phyloP scores from a whole-genome alignment of 2,113 vertebrate genomes.

The Calonectris borealis region DNA sequence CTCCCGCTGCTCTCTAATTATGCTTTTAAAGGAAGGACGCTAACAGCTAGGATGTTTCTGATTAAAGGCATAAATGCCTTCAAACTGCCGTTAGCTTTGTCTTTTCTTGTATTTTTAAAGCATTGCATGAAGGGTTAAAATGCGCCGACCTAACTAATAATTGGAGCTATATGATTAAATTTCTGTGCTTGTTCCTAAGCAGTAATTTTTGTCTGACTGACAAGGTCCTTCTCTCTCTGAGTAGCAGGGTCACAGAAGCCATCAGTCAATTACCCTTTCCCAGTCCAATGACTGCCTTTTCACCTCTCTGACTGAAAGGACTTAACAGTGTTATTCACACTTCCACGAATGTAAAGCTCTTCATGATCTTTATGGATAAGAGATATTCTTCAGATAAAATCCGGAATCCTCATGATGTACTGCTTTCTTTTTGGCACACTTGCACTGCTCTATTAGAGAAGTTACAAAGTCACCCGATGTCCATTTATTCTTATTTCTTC shows the following conservation, averaged over 20 bases:
- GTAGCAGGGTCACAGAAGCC: slow-evolving; percentile 40
- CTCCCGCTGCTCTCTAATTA: background rate
- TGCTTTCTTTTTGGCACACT: background rate
- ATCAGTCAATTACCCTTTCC: slow-evolving; percentile 59
- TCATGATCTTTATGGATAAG: slow-evolving; percentile 30
- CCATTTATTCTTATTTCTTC: background rate
- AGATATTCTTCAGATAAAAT: slow-evolving; percentile 34
- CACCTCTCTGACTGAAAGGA: slow-evolving; percentile 36
- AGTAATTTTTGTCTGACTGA: slow-evolving; percentile 42
- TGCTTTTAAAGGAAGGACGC: background rate
- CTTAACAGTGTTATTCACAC: slow-evolving; percentile 52
- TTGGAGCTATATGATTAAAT: background rate
- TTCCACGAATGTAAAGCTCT: slow-evolving; percentile 20
- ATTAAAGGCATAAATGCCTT: background rate
- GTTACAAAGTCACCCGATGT: background rate
- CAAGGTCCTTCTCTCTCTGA: slow-evolving; percentile 31
- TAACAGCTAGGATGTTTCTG: background rate
- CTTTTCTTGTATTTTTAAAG: background rate
- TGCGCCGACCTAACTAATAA: background rate
- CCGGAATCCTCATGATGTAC: background rate
- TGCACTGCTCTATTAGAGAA: background rate
- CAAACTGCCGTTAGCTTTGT: background rate
- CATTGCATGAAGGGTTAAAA: slow-evolving; percentile 6
- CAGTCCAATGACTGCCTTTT: slow-evolving; percentile 45
- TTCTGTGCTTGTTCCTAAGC: background rate